These are phyloP conservation scores for Pheosia tremula DNA, from an alignment of 2,888 invertebrate genomes.

Conservation along the genomic window DNA sequence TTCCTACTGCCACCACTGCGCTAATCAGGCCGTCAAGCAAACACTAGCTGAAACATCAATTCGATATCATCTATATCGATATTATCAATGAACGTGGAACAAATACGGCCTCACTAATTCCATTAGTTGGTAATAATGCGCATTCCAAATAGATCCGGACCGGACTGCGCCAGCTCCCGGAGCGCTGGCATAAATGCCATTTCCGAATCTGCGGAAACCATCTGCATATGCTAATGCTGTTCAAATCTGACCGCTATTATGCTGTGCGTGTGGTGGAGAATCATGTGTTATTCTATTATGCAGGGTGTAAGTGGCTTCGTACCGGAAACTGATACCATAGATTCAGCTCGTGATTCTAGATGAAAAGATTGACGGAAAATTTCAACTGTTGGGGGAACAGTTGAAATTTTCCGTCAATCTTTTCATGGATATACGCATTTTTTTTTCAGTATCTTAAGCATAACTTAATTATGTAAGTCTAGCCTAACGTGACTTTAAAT, in stretches of 20 bases:
- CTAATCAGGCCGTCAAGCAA: background rate
- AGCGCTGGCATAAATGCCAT: conserved; percentile 3
- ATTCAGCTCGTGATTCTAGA: too few relatives aligned
- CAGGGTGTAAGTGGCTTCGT: background rate
- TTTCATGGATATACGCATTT: too few relatives aligned
- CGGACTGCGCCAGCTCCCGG: background rate
- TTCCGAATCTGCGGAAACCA: background rate
- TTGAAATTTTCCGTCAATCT: too few relatives aligned
- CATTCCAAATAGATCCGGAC: background rate
- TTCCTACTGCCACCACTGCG: too few relatives aligned
- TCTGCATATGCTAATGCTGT: background rate
- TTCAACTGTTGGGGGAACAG: too few relatives aligned
- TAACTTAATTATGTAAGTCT: too few relatives aligned
- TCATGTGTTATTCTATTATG: too few relatives aligned
- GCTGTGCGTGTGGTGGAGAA: too few relatives aligned
- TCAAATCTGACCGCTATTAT: too few relatives aligned
- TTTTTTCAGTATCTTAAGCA: too few relatives aligned
- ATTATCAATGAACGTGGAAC: background rate
- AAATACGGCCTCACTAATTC: background rate
- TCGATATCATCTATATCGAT: background rate
- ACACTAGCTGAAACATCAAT: conserved; percentile 9
- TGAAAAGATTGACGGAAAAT: too few relatives aligned
- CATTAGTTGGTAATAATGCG: background rate
- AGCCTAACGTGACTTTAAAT: too few relatives aligned
- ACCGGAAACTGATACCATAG: background rate